Evolutionary conservation across 1,140 invertebrate species (phyloP), one percentile per base, ranked within the genome.

Genomic region (Temnothorax longispinosus): DNA sequence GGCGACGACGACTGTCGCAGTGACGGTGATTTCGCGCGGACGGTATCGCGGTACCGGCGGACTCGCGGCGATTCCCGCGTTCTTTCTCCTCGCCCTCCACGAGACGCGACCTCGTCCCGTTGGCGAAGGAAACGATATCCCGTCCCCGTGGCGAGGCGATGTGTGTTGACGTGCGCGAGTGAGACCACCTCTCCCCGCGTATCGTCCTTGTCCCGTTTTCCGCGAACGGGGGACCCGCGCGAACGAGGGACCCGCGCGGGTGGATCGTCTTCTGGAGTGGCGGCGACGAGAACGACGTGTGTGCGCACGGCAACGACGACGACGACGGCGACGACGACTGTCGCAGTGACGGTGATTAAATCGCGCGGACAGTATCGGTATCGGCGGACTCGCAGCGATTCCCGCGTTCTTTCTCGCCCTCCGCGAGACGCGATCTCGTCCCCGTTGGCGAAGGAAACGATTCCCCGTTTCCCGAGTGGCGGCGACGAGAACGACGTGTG

Each of bases 111-210:
- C 15, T 74, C 80, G 10, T 50, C 38, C 62, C 44, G 35, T 27
- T 87, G 88, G 71, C 56, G 88, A 74, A 72, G 80, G 86, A 88
- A 88, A 84, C 84, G 89, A 76, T 80, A 85, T 72, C 27, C 41
- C 11, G n/a, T 38, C 87, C 74, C 44, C 44, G 54, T 41, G 32
- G 27, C 56, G 60, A 78, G 60, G 21, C 77, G 44, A 85, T 82
- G 87, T 91, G 80, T 65, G 76, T 82, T 72, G 88, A 82, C 60
- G 88, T 90, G 77, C 72, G 76, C 85, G 62, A 88, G 89, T 90
- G 77, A 27, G 27, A 58, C 67, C 47, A 71, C 77, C 81, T 87
- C 81, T 65, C 82, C 27, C 27, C 89, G 71, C 58, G 56, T 88
- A 62, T 90, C 82, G 89, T 92, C 86, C 76, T 78, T 82, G 84